Evolutionary conservation across 2,797 vertebrate species (phyloP).

Genomic region (Peromyscus melanophrys): DNA sequence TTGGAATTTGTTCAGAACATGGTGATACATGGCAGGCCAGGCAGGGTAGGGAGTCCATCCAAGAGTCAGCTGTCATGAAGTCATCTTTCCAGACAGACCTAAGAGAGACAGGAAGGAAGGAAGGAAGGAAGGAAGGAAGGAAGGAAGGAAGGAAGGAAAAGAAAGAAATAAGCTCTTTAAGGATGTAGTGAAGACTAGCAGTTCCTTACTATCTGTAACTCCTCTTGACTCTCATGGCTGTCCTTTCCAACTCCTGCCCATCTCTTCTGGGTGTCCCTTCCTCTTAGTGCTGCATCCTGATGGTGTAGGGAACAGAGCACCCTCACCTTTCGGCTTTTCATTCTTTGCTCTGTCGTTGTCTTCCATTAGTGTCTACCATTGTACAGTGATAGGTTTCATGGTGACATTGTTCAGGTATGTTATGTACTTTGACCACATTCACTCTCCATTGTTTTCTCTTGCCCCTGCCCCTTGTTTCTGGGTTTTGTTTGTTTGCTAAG

Average conservation of each 20-base stretch:
- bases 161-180: background rate
- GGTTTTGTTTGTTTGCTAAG: background rate
- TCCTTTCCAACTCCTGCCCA: background rate
- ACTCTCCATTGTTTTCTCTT: background rate
- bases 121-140: too few species aligned
- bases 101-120: background rate
- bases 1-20: slow-evolving; percentile 15
- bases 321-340: background rate
- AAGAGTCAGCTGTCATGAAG: slow-evolving; percentile 2
- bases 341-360: background rate
- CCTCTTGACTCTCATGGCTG: accelerated
- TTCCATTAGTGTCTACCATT: background rate
- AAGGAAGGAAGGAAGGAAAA: too few species aligned
- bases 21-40: background rate
- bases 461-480: background rate
- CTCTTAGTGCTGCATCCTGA: accelerated
- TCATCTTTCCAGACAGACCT: background rate
- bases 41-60: background rate
- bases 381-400: background rate
- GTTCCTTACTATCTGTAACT: background rate
- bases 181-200: background rate
- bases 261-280: background rate
- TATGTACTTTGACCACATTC: background rate
- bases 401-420: background rate
- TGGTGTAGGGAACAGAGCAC: background rate